Evolutionary conservation across 2,113 vertebrate species (phyloP).

Genomic region (Pardalotus punctatus): DNA sequence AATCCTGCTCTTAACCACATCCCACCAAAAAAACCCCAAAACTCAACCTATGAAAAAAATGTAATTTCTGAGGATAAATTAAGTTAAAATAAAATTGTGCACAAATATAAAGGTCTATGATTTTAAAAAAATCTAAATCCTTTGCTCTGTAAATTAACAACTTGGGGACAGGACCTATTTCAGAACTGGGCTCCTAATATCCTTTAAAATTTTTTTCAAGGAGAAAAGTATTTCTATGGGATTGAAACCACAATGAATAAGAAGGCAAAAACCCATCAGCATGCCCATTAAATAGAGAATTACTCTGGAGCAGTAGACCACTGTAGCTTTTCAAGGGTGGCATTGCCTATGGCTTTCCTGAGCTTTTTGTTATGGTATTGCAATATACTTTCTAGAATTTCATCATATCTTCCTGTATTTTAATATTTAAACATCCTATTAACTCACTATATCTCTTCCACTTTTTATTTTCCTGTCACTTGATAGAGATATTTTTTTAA

Average conservation of each 20-base stretch:
- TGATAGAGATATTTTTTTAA: not conserved
- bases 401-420: not conserved
- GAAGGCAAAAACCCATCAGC: not conserved
- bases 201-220: not conserved
- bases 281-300: not conserved
- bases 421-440: not conserved
- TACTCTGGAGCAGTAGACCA: not conserved
- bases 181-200: not conserved
- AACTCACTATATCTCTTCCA: rapidly evolving
- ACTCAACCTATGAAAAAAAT: not conserved
- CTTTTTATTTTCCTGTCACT: not conserved
- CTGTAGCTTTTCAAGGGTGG: not conserved
- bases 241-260: not conserved
- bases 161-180: rapidly evolving
- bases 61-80: not conserved
- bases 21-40: not conserved
- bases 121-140: not conserved
- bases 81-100: not conserved
- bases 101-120: not conserved
- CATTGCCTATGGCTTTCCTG: not conserved
- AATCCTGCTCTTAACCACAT: not conserved
- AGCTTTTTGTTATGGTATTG: not conserved
- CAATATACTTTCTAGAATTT: not conserved
- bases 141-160: not conserved
- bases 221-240: not conserved